Base-by-base conservation (phyloP, 2,888 invertebrate species). In the Ganaspis brasiliensis region DNA sequence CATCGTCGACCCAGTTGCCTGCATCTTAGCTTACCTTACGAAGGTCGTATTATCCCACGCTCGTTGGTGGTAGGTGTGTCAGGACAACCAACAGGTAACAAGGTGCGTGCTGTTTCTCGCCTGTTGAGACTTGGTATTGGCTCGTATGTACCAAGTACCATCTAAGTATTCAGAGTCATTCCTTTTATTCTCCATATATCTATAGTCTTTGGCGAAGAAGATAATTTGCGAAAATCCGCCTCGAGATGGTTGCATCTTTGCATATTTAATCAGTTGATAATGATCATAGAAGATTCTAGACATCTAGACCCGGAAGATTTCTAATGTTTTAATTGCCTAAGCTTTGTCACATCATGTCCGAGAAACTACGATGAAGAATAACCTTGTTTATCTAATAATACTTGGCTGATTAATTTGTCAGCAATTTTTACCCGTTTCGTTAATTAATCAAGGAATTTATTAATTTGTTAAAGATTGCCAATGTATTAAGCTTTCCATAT, bases 1-100 rank as follows among this genome's bases (percentile, higher is more conserved):
- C 75, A 73, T 76, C 78, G 78, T 80, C 81, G 84, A 84, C 83
- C 84, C 81, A 86, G 82, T 83, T 84, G 82, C 81, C 79, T 76
- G 81, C 75, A 82, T 85, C 81, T 79, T 81, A 82, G 81, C 80
- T 81, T 75, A 79, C 79, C 79, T 84, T 82, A 81, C 81, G 82
- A 81, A 82, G 82, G 82, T 82, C 82, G 81, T 79, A 76, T 80
- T 83, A 84, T 84, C 82, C 82, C 84, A 84, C 84, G 84, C 82
- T 80, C 77, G 75, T 79, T 72, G 79, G 67, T 76, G 76, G 74
- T 81, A 79, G 81, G 82, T 79, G 79, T 63, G 40, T 63, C 63
- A 63, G 12, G 21, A 63, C 37, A 63, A 2, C 61, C 19, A 61
- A 37, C 61, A 61, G 61, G 37, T 61, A 61, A 63, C 63, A 63